Percentiles rank a stretch among this genome's conserved stretches.
phyloP scores from a whole-genome alignment of 1,140 invertebrate genomes.

The Penaeus chinensis region DNA sequence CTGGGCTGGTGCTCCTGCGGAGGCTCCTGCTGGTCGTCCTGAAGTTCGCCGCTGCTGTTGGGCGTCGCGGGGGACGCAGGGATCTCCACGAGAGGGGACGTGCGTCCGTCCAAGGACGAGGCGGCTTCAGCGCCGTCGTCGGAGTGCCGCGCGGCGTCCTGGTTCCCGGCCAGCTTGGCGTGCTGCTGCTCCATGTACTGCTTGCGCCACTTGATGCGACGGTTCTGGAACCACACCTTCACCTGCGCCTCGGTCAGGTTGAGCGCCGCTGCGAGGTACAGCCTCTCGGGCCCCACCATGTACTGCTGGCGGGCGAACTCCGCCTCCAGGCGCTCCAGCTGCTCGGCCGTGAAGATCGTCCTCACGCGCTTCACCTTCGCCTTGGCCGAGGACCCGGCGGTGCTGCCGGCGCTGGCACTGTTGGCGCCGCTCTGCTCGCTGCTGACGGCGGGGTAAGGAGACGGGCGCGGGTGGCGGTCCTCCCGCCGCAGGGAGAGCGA shows the following conservation, averaged over 20 bases:
- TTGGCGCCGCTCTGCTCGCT: slow-evolving; percentile 67
- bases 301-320: slow-evolving; percentile 99
- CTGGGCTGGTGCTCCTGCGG: slow-evolving; percentile 40
- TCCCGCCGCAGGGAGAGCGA: slow-evolving; percentile 40
- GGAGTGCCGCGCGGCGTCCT: slow-evolving; percentile 71
- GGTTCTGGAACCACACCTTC: slow-evolving; percentile 97
- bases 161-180: slow-evolving; percentile 67
- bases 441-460: slow-evolving; percentile 63
- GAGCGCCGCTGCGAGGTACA: slow-evolving; percentile 93
- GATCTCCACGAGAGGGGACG: slow-evolving; percentile 24
- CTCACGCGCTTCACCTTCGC: slow-evolving; percentile 91
- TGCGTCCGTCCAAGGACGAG: slow-evolving; percentile 18
- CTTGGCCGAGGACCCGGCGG: slow-evolving; percentile 65
- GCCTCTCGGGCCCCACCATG: slow-evolving; percentile 95
- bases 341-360: slow-evolving; percentile 98
- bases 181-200: slow-evolving; percentile 77
- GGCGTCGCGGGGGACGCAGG: slow-evolving; percentile 42
- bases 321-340: slow-evolving; percentile 97
- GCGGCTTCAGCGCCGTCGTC: slow-evolving; percentile 27
- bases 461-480: slow-evolving; percentile 37
- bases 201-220: slow-evolving; percentile 99
- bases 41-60: background rate
- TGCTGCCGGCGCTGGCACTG: slow-evolving; percentile 26
- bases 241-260: slow-evolving; percentile 97
- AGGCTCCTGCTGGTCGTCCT: slow-evolving; percentile 28